Conservation (phyloP, 2,113 vertebrate species). For the Condylura cristata region DNA sequence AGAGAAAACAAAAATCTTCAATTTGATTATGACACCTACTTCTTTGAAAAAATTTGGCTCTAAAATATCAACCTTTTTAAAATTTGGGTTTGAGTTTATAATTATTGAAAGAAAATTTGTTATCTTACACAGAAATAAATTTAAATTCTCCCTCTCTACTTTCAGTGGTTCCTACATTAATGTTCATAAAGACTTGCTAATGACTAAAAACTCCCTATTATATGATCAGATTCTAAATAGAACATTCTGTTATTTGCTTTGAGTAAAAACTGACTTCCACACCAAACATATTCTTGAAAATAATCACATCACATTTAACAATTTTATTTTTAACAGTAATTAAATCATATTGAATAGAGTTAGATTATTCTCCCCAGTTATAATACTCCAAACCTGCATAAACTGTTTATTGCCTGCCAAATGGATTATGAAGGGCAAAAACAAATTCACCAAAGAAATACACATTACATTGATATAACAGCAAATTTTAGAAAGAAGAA, state of each 20-base stretch:
- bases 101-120: background rate
- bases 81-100: background rate
- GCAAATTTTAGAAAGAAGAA: background rate
- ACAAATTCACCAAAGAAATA: background rate
- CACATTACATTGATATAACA: background rate
- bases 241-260: slow-evolving; percentile 18
- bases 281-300: background rate
- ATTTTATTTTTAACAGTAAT: background rate
- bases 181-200: background rate
- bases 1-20: slow-evolving; percentile 11
- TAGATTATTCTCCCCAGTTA: background rate
- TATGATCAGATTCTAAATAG: background rate
- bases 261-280: slow-evolving; percentile 1
- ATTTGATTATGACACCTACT: background rate
- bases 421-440: background rate
- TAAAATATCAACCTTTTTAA: slow-evolving; percentile 1
- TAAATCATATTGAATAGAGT: background rate
- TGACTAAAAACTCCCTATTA: background rate
- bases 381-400: background rate
- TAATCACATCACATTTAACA: background rate
- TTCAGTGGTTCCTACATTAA: background rate
- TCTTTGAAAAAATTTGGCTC: slow-evolving; percentile 1
- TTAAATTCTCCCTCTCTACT: background rate
- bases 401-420: background rate
- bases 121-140: background rate